Evolutionary conservation across 37 sponge, comb jelly and placozoan species (phyloP).

Genomic region (Diacarnus erythraeanus): DNA sequence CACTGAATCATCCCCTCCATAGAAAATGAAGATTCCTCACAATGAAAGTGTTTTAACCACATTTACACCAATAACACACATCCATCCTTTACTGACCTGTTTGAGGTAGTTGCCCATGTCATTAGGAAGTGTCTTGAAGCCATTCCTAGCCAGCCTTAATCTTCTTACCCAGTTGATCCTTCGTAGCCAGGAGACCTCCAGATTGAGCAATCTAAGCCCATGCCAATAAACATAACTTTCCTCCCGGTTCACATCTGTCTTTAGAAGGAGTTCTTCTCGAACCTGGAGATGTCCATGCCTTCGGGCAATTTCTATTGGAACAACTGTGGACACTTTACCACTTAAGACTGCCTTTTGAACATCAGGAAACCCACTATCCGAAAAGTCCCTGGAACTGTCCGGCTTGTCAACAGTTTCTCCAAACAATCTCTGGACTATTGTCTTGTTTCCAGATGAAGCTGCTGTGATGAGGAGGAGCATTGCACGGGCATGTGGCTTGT

Average conservation of each 20-base stretch:
- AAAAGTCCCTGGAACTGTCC: neutral
- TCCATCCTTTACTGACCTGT: slow-evolving; percentile 32
- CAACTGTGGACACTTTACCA: slow-evolving; percentile 67
- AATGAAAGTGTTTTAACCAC: neutral
- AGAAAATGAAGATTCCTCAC: neutral
- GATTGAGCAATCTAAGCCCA: slow-evolving; percentile 59
- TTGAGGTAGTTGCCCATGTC: slow-evolving; percentile 73
- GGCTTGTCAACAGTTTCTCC: slow-evolving; percentile 25
- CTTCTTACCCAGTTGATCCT: slow-evolving; percentile 76
- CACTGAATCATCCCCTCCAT: neutral
- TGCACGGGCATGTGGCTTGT: slow-evolving; percentile 46
- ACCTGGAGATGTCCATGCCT: slow-evolving; percentile 26
- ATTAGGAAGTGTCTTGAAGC: slow-evolving; percentile 55
- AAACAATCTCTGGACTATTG: slow-evolving; percentile 64
- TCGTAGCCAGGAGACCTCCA: slow-evolving; percentile 72
- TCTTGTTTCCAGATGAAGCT: slow-evolving; percentile 36
- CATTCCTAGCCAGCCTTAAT: slow-evolving; percentile 69
- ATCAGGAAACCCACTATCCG: slow-evolving; percentile 46
- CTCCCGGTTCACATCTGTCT: slow-evolving; percentile 73
- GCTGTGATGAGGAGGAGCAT: slow-evolving; percentile 69
- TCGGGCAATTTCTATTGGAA: slow-evolving; percentile 81
- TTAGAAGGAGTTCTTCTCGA: slow-evolving; percentile 73
- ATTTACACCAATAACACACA: no score
- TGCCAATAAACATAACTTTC: slow-evolving; percentile 73
- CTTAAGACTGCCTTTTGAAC: slow-evolving; percentile 50